phyloP scores from a whole-genome alignment of 2,888 invertebrate genomes.

The Drepanosiphum platanoidis region DNA sequence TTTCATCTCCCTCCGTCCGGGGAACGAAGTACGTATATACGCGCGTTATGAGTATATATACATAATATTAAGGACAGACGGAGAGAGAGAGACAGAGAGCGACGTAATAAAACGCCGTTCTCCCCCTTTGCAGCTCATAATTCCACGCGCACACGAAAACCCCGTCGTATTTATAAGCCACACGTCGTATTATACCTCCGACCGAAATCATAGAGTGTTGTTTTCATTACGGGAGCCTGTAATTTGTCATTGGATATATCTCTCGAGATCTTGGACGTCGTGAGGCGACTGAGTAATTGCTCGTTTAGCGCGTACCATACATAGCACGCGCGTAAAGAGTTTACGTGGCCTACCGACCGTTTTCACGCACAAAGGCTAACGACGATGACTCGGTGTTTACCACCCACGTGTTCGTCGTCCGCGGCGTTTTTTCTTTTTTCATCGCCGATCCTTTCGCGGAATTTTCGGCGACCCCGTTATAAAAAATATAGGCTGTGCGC shows the following conservation, averaged over 20 bases:
- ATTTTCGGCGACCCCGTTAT: no score
- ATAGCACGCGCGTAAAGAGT: background rate
- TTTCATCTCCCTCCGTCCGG: constrained; percentile 37
- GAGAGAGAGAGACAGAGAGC: background rate
- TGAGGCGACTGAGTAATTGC: constrained; percentile 34
- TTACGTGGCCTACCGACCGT: no score
- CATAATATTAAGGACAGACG: background rate
- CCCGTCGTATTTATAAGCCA: no score
- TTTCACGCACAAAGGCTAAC: no score
- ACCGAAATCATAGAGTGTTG: constrained; percentile 52
- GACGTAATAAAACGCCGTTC: constrained; percentile 24
- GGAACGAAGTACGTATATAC: background rate
- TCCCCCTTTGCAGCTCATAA: background rate
- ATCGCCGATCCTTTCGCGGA: no score
- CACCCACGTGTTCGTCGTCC: no score
- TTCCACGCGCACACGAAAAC: background rate
- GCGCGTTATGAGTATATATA: no score
- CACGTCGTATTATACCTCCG: no score
- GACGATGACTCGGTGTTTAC: no score
- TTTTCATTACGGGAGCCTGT: constrained; percentile 40
- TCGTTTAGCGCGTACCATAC: background rate
- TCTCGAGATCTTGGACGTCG: constrained; percentile 29
- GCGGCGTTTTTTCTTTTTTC: no score
- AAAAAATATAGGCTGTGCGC: no score
- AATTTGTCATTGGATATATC: constrained; percentile 44